phyloP scores from a whole-genome alignment of 2,888 invertebrate genomes.

The Odontomyia ornata region DNA sequence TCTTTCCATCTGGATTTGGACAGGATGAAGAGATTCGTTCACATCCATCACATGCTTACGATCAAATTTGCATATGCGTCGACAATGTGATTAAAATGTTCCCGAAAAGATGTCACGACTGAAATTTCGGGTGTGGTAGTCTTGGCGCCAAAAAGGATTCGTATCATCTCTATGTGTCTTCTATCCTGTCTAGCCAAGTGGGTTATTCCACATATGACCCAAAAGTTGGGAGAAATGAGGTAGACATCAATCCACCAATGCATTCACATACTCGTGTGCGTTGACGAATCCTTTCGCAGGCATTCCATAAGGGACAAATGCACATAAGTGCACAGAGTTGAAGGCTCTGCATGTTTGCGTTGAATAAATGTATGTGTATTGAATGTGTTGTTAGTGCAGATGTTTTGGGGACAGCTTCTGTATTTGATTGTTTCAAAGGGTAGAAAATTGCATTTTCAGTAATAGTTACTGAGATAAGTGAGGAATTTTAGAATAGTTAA shows the following conservation, averaged over 20 bases:
- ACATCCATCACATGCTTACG: slow-evolving; percentile 35
- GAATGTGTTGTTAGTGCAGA: slow-evolving; percentile 14
- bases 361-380: too few relatives aligned
- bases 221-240: background rate
- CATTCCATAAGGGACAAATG: background rate
- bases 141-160: slow-evolving; percentile 20
- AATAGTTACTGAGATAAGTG: background rate
- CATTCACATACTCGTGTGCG: background rate
- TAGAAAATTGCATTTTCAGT: slow-evolving; percentile 16
- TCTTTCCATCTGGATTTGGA: slow-evolving; percentile 32
- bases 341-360: background rate
- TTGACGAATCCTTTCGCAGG: background rate
- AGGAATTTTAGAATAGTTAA: background rate
- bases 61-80: slow-evolving; percentile 42
- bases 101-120: slow-evolving; percentile 8
- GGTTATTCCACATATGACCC: background rate
- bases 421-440: slow-evolving; percentile 20
- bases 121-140: background rate
- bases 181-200: background rate
- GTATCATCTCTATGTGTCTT: background rate
- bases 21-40: slow-evolving; percentile 27
- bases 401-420: background rate
- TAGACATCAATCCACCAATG: background rate
- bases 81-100: slow-evolving; percentile 43
- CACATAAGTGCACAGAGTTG: background rate